These are phyloP conservation scores for Halichondria panicea DNA, from an alignment of 37 sponge, comb jelly and placozoan genomes.

Conservation along the genomic window DNA sequence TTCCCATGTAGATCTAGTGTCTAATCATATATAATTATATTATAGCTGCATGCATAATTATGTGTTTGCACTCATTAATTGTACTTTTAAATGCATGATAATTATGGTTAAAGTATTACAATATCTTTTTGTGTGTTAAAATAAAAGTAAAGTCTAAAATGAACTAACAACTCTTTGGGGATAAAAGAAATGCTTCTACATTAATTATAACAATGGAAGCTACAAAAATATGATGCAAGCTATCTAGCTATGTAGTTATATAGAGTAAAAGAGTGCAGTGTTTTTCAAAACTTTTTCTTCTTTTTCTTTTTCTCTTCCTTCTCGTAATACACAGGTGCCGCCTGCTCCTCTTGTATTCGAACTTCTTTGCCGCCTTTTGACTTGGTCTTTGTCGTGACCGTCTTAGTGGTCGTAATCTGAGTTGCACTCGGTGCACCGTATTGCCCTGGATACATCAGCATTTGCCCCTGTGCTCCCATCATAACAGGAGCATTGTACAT, in stretches of 20 bases:
- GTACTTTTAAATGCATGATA: neutral
- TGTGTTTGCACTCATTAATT: no score
- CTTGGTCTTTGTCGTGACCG: neutral
- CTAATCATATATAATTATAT: neutral
- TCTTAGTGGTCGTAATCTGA: neutral
- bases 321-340: neutral
- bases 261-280: neutral
- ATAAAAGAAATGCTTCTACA: no score
- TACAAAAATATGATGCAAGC: no score
- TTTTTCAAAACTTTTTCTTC: neutral
- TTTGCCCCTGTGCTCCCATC: no score
- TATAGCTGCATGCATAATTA: neutral
- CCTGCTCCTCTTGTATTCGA: neutral
- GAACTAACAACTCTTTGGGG: no score
- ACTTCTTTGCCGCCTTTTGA: neutral
- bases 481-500: no score
- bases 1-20: no score
- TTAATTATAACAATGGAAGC: no score
- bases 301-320: conserved; percentile 4
- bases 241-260: no score
- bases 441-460: no score
- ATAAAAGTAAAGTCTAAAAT: no score
- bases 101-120: neutral
- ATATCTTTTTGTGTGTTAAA: neutral
- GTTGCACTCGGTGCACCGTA: no score